Evolutionary conservation across 2,888 invertebrate genomes (phyloP), one percentile per base, ranked within the genome.

Genomic region (Lasiommata megera): DNA sequence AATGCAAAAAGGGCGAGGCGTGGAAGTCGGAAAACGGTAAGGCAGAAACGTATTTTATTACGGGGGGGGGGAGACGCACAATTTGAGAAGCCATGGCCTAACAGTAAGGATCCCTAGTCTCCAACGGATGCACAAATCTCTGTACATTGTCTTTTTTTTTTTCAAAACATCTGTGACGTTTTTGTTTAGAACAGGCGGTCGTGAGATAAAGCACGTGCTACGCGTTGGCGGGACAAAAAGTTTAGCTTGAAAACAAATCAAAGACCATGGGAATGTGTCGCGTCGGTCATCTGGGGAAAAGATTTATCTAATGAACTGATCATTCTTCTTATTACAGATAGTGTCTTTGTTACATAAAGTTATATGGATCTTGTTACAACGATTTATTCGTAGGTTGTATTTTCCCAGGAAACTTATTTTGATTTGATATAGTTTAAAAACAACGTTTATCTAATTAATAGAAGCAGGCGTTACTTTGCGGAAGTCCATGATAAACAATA

Each of bases 171-270:
- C 80, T 84, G 84, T 77, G 72, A 61, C 60, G 61, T 70, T 74
- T 79, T 82, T 80, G 76, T 79, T 77, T 76, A 68, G 72, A 63
- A 48, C 51, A 43, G 57, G 44, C 62, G 62, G 60, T 69, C 64
- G 66, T 67, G 64, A 64, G 65, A 70, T 65, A 63, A 65, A 76
- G 83, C 88, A 85, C 86, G 88, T 84, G 85, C 80, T 78, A 63
- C 60, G 80, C 78, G 74, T 62, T 58, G 56, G 52, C 23, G 41
- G 43, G 17, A 58, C 34, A 46, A 47, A 51, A 43, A 60, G 60
- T 59, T 56, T 37, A 60, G 61, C 58, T 56, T 31, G 37, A 52
- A 56, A 51, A 18, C 38, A 54, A 50, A 40, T 48, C 29, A 48
- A 12, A 37, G 43, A 6, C 34, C 47, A 65, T 72, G 71, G 67